Percentiles rank a stretch among this genome's conserved stretches.
phyloP scores from a whole-genome alignment of 2,797 vertebrate species.

The Sebastiscus tertius region DNA sequence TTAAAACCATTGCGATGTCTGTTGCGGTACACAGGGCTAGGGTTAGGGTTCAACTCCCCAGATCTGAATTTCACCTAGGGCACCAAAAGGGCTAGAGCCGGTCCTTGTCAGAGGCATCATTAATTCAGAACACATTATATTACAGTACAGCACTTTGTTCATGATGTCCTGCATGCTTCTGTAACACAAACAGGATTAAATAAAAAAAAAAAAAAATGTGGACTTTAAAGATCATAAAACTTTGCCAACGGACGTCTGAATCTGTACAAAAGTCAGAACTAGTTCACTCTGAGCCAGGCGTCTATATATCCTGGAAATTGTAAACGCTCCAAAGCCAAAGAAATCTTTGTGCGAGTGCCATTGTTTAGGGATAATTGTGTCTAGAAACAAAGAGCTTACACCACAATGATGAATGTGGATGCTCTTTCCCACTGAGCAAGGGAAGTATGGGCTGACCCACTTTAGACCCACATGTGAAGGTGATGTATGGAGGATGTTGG shows the following conservation, averaged over 20 bases:
- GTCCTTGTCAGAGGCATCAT: not conserved
- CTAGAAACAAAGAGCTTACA: slow-evolving; percentile 72
- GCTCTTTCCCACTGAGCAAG: slow-evolving; percentile 67
- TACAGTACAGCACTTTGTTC: not conserved
- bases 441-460: slow-evolving; percentile 74
- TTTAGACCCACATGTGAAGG: slow-evolving; percentile 73
- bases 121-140: not conserved
- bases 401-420: slow-evolving; percentile 78
- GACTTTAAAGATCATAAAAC: not conserved
- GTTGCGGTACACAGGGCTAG: rapidly evolving
- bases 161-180: not conserved
- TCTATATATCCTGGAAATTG: too few species aligned
- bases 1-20: too few species aligned
- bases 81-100: too few species aligned
- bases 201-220: not conserved
- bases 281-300: too few species aligned
- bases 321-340: slow-evolving; percentile 3
- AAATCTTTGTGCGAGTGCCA: slow-evolving; percentile 63
- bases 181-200: not conserved
- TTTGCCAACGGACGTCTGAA: not conserved
- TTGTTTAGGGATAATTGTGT: slow-evolving; percentile 78
- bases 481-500: slow-evolving; percentile 73
- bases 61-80: rapidly evolving
- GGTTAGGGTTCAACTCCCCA: too few species aligned
- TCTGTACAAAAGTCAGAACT: not conserved